Evolutionary conservation across 1,140 invertebrate genomes (phyloP), one percentile per base, ranked within the genome.

Genomic region (Halictus rubicundus): DNA sequence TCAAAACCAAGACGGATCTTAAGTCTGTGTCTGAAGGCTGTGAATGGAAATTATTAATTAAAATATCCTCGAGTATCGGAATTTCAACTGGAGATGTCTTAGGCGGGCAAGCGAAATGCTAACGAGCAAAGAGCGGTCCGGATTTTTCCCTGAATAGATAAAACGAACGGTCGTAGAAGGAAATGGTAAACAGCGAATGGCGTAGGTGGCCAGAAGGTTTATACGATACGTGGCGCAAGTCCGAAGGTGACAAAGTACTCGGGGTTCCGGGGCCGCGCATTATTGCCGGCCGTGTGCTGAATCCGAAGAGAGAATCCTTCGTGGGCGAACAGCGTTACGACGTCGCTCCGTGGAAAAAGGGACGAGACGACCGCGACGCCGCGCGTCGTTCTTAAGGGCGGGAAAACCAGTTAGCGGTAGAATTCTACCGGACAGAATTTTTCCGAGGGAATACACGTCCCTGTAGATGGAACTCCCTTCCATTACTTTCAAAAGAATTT

Each of bases 221-320:
- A 21, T 46, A 39, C 57, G 75, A 78, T 76, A 69, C 68, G 37
- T 63, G 66, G 65, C 2, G 54, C 37, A 37, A 39, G 57, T 63
- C 27, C 75, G 27, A 60, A 60, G 68, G 59, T 70, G 75, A 78
- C 75, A 37, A 78, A 60, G 39, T 57, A 70, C 68, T 78, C 54
- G 57, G 73, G 27, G 32, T 2, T 68, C 42, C 73, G 23, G 27
- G 27, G 54, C 9, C 16, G 37, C 37, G 65, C 66, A 37, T 78
- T 70, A 77, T 77, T 70, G 66, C 37, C 21, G 8, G 66, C n/a
- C 42, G 57, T 78, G 75, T 12, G 27, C 27, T 70, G 65, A 69
- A 77, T 77, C 42, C 37, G 54, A 61, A 52, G 57, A 27, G 57
- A 27, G 57, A 70, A 46, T 46, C 10, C 25, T 59, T 46, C 73